Evolutionary conservation across 2,113 vertebrate species (phyloP), one percentile per base, ranked within the genome.

Genomic region (Pangasianodon hypophthalmus): DNA sequence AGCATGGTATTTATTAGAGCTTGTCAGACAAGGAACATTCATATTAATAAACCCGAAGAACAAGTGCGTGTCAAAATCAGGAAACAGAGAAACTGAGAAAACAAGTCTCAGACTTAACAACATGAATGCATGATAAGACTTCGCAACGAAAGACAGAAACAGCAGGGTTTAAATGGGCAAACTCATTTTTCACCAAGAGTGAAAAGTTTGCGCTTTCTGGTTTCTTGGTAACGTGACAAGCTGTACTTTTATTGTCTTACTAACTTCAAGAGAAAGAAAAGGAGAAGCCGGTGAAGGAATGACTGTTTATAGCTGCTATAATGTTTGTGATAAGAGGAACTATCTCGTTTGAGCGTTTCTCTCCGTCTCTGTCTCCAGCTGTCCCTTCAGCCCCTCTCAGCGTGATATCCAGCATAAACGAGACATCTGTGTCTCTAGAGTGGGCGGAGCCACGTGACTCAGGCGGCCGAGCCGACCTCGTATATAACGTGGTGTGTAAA

Each of bases 401-500:
- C 0, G 97, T 99, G 62, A 98, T 99, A 95, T 99, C 98, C 95
- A 99, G 97, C 0, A 98, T 99, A 88, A 99, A 99, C 0, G 98
- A 99, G 96, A 99, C 98, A 0, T 99, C 98, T 0, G 95, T 99
- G 90, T 97, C 97, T 93, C 95, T 99, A 52, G 98, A 99, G 93
- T 99, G 98, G 98, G 97, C 97, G 0, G 98, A 99, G 92, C 98
- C 98, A 0, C 96, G 96, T 87, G 97, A 99, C 93, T 96, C 95
- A 0, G 98, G 98, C 0, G 98, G 98, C 58, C 96, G 98, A 10
- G 96, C 96, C 0, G 98, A 99, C 94, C 96, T 98, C 82, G 96
- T 98, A 14, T 99, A 99, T 91, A 99, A 98, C 3, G 95, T 99
- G 91, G 98, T 99, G 95, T 99, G 98, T 92, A 99, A 99, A 96